phyloP scores from a whole-genome alignment of 2,888 invertebrate genomes.

The Beris morrisii region DNA sequence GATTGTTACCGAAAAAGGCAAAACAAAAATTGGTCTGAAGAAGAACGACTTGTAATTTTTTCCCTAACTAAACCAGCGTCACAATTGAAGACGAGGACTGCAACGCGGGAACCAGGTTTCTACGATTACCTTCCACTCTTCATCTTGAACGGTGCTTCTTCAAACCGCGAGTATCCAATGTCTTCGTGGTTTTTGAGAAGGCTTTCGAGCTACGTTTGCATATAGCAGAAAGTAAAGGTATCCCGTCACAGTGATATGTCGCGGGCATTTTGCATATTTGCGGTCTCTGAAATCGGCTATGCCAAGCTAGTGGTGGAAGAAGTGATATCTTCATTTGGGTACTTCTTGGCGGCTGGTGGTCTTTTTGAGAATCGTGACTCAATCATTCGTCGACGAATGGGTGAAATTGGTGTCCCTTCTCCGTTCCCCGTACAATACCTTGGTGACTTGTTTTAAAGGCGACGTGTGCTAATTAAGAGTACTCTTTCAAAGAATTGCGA shows the following conservation, averaged over 20 bases:
- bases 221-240: background rate
- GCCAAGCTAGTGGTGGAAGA: slow-evolving; percentile 6
- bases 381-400: slow-evolving; percentile 36
- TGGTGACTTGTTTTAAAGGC: slow-evolving; percentile 29
- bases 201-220: too few relatives aligned
- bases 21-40: too few relatives aligned
- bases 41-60: too few relatives aligned
- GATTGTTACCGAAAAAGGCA: too few relatives aligned
- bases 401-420: slow-evolving; percentile 31
- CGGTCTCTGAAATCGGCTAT: slow-evolving; percentile 6
- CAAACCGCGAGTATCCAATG: slow-evolving; percentile 24
- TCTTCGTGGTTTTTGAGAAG: slow-evolving; percentile 11
- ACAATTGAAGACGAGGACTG: slow-evolving; percentile 4
- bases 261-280: slow-evolving; percentile 31
- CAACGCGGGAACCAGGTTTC: slow-evolving; percentile 7
- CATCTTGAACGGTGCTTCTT: slow-evolving; percentile 12
- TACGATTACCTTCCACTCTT: slow-evolving; percentile 20
- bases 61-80: background rate
- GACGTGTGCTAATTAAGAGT: slow-evolving; percentile 30
- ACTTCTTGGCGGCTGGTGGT: slow-evolving; percentile 36
- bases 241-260: slow-evolving; percentile 3
- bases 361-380: slow-evolving; percentile 38
- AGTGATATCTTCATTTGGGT: slow-evolving; percentile 30
- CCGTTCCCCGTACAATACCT: slow-evolving; percentile 6
- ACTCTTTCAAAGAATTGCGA: slow-evolving; percentile 16